Conservation (phyloP, 1,140 invertebrate species). For the Spodoptera frugiperda region DNA sequence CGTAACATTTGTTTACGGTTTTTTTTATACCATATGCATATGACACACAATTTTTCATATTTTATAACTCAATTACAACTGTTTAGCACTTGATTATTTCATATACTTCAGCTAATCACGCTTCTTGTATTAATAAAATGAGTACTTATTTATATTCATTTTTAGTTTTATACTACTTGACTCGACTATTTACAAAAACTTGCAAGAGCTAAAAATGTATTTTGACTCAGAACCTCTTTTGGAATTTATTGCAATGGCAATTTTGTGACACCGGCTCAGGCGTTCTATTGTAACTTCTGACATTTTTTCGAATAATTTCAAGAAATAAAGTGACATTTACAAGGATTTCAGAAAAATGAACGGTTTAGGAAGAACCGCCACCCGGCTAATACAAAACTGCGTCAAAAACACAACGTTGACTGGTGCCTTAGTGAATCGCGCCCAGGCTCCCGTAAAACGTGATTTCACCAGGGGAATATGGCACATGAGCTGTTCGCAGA, state of each 20-base stretch:
- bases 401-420: slow-evolving; percentile 80
- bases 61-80: too few species aligned
- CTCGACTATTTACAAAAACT: background rate
- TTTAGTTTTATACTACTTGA: too few species aligned
- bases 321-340: slow-evolving; percentile 40
- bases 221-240: background rate
- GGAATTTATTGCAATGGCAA: slow-evolving; percentile 12
- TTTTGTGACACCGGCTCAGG: slow-evolving; percentile 22
- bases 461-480: slow-evolving; percentile 89
- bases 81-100: too few species aligned
- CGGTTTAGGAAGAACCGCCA: slow-evolving; percentile 88
- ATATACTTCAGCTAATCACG: too few species aligned
- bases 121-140: too few species aligned
- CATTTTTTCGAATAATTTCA: slow-evolving; percentile 49
- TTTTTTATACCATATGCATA: too few species aligned
- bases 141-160: too few species aligned
- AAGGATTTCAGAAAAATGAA: slow-evolving; percentile 87
- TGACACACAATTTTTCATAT: background rate
- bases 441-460: slow-evolving; percentile 85
- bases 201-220: too few species aligned
- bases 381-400: slow-evolving; percentile 84
- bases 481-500: slow-evolving; percentile 88
- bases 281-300: slow-evolving; percentile 50
- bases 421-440: slow-evolving; percentile 81
- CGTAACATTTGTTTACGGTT: too few species aligned